Evolutionary conservation across 2,888 invertebrate genomes (phyloP).

Genomic region (Parochlus steinenii): DNA sequence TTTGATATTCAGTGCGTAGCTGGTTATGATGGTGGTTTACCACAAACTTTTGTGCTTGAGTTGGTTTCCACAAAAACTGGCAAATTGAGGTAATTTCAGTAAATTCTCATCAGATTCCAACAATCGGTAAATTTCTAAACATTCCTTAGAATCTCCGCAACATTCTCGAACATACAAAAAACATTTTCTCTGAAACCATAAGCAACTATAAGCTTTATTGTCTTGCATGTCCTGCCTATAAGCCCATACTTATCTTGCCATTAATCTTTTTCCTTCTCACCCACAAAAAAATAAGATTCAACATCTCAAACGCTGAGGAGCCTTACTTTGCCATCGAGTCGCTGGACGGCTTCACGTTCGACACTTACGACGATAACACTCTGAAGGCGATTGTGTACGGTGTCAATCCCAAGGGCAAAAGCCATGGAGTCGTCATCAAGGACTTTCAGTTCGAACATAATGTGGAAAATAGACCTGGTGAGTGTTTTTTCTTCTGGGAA

Average conservation of each 20-base stretch:
- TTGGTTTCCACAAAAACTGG: constrained; percentile 38
- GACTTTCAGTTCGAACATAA: constrained; percentile 60
- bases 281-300: constrained; percentile 25
- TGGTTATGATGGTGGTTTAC: constrained; percentile 78
- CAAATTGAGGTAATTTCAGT: constrained; percentile 9
- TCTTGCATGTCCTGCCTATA: not conserved
- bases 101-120: not conserved
- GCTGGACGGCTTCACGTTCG: constrained; percentile 50
- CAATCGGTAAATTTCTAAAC: not conserved
- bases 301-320: constrained; percentile 29
- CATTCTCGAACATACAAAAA: too few species aligned
- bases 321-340: constrained; percentile 27
- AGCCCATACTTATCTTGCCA: not conserved
- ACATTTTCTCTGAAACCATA: too few species aligned
- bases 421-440: constrained; percentile 49
- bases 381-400: constrained; percentile 62
- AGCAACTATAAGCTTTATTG: too few species aligned
- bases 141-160: not conserved
- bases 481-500: constrained; percentile 11
- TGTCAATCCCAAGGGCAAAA: constrained; percentile 67
- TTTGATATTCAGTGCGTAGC: constrained; percentile 67
- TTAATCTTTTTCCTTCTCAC: not conserved
- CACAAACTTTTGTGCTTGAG: constrained; percentile 71
- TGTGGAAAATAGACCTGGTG: constrained; percentile 61
- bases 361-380: constrained; percentile 64